Base-by-base conservation (phyloP, 2,113 vertebrate genomes). In the Mobula hypostoma region DNA sequence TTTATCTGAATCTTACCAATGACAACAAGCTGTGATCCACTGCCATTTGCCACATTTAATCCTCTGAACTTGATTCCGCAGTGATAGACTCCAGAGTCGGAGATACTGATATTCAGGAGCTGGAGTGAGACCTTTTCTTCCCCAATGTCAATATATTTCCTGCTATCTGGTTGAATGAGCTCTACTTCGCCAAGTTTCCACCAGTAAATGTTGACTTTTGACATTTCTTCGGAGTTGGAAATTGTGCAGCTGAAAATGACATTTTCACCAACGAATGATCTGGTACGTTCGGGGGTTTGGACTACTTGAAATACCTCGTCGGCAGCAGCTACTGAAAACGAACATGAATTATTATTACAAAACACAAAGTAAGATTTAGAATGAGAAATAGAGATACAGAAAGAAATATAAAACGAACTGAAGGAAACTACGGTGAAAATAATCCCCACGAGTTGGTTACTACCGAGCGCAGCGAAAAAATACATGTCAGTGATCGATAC, bases 101-200 rank as follows among this genome's bases (percentile, higher is more conserved):
- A 12, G 58, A 88, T 5, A 7, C 29, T n/a, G 58, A 66, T 17
- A 63, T 32, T 88, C 56, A 32, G 27, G 27, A 88, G 29, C 9
- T 66, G 11, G 4, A 88, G 63, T 9, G 29, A 88, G 29, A 12
- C 85, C 63, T 36, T 88, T 32, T 29, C 85, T 6, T 66, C 63
- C 27, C 29, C 56, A n/a, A 5, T 88, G 12, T 5, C 1, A n/a
- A 63, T 15, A n/a, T 58, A 12, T 66, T 66, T 63, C 58, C 85
- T 90, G 87, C 5, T 32, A n/a, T 90, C 87, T 19, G 61, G n/a
- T 17, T 68, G 61, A 5, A 90, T 63, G 5, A 66, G 66, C 19
- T 90, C 61, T 0, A 66, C 36, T 66, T 90, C 61, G 12, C 87
- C 87, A n/a, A 90, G 87, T 90, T 90, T 90, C 87, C 61, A 90